Percentiles rank a stretch among this genome's conserved stretches.
phyloP scores from a whole-genome alignment of 2,113 vertebrate species.

The Ailuropoda melanoleuca region DNA sequence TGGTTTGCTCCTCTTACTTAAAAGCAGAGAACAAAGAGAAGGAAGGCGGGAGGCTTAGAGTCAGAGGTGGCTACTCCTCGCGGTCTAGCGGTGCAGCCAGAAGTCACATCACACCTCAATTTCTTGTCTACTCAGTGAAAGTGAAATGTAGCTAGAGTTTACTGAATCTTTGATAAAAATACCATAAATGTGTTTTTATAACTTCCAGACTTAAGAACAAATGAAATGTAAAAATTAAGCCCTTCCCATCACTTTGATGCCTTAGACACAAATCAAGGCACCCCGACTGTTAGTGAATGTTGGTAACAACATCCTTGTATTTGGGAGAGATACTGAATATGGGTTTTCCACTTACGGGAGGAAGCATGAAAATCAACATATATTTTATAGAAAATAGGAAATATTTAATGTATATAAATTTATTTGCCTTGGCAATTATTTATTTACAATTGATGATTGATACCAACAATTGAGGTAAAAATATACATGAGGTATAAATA shows the following conservation, averaged over 20 bases:
- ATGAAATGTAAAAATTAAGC: background rate
- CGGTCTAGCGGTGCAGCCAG: rapidly evolving
- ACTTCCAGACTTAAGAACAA: background rate
- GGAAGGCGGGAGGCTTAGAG: background rate
- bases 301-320: background rate
- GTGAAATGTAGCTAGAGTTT: background rate
- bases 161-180: background rate
- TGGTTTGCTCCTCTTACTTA: no score
- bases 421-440: constrained; percentile 84
- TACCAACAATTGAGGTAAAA: constrained; percentile 87
- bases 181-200: background rate
- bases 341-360: background rate
- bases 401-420: constrained; percentile 82
- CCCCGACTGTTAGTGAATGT: background rate
- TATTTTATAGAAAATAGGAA: constrained; percentile 64
- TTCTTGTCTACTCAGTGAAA: background rate
- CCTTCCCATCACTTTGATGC: background rate
- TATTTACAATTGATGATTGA: constrained; percentile 86
- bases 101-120: background rate
- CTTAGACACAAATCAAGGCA: background rate
- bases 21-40: background rate
- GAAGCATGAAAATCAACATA: constrained; percentile 66
- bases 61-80: background rate
- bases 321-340: background rate
- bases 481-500: constrained; percentile 89